A percentile compares a stretch with the other conserved stretches of the same genome.
Evolutionary conservation across 1,140 invertebrate genomes (phyloP).

Genomic region (Meloidogyne chitwoodi): DNA sequence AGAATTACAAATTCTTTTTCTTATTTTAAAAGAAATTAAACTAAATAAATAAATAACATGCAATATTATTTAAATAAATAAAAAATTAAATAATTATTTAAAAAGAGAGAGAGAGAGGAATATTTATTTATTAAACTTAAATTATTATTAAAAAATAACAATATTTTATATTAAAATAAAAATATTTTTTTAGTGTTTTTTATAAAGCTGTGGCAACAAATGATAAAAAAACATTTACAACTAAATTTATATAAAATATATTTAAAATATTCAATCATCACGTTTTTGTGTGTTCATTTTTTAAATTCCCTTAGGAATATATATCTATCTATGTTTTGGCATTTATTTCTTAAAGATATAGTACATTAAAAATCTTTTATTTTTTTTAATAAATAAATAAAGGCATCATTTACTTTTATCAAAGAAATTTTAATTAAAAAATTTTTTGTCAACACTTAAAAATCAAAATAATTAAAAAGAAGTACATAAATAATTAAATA

Average conservation of each 20-base stretch:
- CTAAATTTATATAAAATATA: neutral
- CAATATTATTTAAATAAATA: too few species aligned
- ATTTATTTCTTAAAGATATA: neutral
- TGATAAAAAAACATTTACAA: neutral
- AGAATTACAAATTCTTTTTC: neutral
- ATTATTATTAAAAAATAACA: too few species aligned
- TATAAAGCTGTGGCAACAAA: neutral
- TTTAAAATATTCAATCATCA: neutral
- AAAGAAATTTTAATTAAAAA: neutral
- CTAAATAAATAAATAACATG: neutral
- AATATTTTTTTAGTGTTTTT: neutral
- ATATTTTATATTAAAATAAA: too few species aligned
- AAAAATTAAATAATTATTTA: too few species aligned
- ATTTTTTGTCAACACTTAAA: too few species aligned
- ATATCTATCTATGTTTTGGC: neutral
- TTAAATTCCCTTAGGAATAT: neutral
- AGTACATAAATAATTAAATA: too few species aligned
- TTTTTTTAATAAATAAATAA: too few species aligned
- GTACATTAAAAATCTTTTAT: neutral
- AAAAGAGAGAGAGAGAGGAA: too few species aligned
- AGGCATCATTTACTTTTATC: too few species aligned
- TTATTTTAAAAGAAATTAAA: neutral
- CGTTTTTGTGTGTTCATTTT: neutral
- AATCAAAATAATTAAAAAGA: too few species aligned
- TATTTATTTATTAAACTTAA: too few species aligned